Percentiles rank a stretch among this genome's conserved stretches.
Evolutionary conservation across 2,113 vertebrate species (phyloP).

Genomic region (Motacilla alba): DNA sequence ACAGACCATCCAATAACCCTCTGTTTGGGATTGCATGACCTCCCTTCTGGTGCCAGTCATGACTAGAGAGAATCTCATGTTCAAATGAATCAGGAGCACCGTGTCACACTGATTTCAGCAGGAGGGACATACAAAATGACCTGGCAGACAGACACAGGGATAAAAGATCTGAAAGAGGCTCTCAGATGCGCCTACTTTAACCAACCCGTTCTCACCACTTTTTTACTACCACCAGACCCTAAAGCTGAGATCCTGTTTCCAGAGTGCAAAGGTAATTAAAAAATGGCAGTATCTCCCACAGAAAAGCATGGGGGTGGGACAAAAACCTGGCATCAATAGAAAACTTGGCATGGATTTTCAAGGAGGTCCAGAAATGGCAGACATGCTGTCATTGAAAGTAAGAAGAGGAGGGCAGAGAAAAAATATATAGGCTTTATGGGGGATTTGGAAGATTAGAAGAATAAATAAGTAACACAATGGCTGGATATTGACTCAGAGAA

Average conservation of each 20-base stretch:
- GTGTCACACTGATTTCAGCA: not conserved
- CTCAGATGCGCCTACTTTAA: not conserved
- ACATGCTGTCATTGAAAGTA: conserved; percentile 30
- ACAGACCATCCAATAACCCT: not conserved
- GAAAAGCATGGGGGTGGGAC: not conserved
- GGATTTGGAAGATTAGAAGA: conserved; percentile 61
- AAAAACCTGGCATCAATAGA: not conserved
- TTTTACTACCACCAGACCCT: not conserved
- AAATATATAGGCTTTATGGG: conserved; percentile 49
- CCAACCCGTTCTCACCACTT: not conserved
- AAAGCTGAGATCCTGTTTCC: not conserved
- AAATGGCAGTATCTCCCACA: not conserved
- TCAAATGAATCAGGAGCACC: not conserved
- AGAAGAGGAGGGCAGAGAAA: conserved; percentile 7
- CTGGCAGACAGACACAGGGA: not conserved
- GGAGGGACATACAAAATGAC: not conserved
- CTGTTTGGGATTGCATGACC: not conserved
- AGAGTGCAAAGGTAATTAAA: not conserved
- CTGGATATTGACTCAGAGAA: conserved; percentile 59
- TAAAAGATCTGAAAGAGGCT: not conserved
- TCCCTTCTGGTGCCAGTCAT: not conserved
- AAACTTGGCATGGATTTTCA: conserved; percentile 9
- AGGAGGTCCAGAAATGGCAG: conserved; percentile 41
- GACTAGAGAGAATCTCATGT: not conserved
- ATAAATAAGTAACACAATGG: conserved; percentile 63